A percentile compares a stretch with the other conserved stretches of the same genome.
phyloP scores from a whole-genome alignment of 2,888 invertebrate species.

The Omphaloscelis lunosa region DNA sequence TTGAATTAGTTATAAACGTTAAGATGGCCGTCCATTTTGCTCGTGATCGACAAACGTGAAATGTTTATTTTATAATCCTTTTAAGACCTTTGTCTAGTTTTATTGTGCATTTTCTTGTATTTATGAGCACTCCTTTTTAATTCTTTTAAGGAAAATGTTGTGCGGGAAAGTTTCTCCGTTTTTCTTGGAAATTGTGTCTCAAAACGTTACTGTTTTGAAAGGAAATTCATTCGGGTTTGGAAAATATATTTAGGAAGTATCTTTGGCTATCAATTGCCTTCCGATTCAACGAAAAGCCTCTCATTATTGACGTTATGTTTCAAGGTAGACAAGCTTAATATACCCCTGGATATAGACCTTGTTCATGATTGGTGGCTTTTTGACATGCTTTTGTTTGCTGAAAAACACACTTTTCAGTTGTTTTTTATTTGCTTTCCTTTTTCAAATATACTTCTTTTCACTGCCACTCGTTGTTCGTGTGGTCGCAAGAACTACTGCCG shows the following conservation, averaged over 20 bases:
- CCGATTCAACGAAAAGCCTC: constrained; percentile 2
- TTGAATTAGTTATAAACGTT: constrained; percentile 48
- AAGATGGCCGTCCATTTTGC: constrained; percentile 41
- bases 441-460: background rate
- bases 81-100: constrained; percentile 20
- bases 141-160: background rate
- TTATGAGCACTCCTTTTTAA: constrained; percentile 11
- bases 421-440: background rate
- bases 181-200: background rate
- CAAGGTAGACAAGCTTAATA: constrained; percentile 17
- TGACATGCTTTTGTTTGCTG: background rate
- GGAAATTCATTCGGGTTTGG: background rate
- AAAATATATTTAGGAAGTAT: constrained; percentile 13
- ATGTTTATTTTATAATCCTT: constrained; percentile 62
- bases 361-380: background rate
- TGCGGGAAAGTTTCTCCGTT: background rate
- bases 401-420: too few species aligned
- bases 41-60: constrained; percentile 61
- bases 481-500: background rate
- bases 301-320: constrained; percentile 15
- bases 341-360: background rate
- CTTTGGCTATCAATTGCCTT: background rate
- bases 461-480: background rate
- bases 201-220: background rate
- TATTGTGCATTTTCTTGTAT: constrained; percentile 5